Percentiles rank a stretch among this genome's conserved stretches.
phyloP scores from a whole-genome alignment of 2,888 invertebrate species.

The Amiota communis region DNA sequence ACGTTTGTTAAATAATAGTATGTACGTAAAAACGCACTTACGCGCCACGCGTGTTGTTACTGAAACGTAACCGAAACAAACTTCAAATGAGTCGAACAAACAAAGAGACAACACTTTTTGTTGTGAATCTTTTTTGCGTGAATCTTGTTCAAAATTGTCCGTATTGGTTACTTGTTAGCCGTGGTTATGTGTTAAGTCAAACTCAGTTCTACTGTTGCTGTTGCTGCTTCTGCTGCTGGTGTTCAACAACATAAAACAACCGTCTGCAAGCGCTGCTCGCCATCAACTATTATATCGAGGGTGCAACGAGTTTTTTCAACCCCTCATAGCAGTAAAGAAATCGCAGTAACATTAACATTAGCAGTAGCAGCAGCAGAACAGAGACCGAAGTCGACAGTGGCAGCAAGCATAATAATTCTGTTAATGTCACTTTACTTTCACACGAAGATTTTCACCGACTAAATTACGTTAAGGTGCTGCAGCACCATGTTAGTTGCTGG shows the following conservation, averaged over 20 bases:
- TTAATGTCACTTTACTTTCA: conserved; percentile 11
- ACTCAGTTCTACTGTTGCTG: conserved; percentile 29
- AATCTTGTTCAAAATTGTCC: not conserved
- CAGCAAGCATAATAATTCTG: not conserved
- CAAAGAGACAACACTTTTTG: conserved; percentile 16
- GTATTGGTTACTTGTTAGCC: not conserved
- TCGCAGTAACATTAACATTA: conserved; percentile 29
- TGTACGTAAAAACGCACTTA: not conserved
- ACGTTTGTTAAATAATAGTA: not conserved
- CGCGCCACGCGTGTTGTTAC: not conserved
- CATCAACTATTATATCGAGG: conserved; percentile 72
- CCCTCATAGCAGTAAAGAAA: conserved; percentile 37
- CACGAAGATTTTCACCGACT: conserved; percentile 32
- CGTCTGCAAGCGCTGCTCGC: conserved; percentile 73
- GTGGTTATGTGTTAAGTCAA: not conserved
- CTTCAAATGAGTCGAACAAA: conserved; percentile 5
- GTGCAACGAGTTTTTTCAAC: conserved; percentile 60
- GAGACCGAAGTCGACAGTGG: no score
- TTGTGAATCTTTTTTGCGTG: not conserved
- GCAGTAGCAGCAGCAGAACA: not conserved
- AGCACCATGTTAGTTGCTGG: conserved; percentile 39
- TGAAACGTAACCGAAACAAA: not conserved
- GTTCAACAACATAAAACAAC: conserved; percentile 68
- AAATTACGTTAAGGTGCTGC: conserved; percentile 44
- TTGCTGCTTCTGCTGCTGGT: conserved; percentile 12